These are phyloP conservation scores for Ranitomeya imitator DNA, from an alignment of 2,113 vertebrate species.

Conservation along the genomic window DNA sequence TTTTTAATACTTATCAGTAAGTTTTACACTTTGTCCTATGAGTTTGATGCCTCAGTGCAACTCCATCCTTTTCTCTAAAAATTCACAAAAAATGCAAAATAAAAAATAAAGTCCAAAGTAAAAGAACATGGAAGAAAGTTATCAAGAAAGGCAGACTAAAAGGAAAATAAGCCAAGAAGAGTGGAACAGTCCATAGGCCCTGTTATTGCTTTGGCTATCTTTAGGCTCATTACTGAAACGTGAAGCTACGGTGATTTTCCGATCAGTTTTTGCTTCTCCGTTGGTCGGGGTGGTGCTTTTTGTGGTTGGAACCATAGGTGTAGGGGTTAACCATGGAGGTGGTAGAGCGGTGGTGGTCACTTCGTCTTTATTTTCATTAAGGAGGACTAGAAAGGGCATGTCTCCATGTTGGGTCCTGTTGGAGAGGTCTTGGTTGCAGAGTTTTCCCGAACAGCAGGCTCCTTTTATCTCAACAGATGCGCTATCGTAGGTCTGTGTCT, in stretches of 20 bases:
- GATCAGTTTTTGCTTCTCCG: not conserved
- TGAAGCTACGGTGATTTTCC: not conserved
- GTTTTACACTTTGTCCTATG: not conserved
- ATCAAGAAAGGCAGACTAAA: not conserved
- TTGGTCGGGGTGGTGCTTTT: not conserved
- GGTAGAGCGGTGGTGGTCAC: not conserved
- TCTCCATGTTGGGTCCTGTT: slow-evolving; percentile 19
- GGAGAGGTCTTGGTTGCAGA: slow-evolving; percentile 52
- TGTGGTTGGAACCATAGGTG: not conserved
- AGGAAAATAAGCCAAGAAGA: not conserved
- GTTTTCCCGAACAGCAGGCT: slow-evolving; percentile 28
- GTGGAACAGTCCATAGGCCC: not conserved
- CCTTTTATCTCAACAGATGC: slow-evolving; percentile 13
- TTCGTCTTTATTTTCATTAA: not conserved
- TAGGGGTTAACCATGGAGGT: not conserved
- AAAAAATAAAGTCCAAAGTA: not conserved
- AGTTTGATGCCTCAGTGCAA: not conserved
- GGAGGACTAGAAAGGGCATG: not conserved
- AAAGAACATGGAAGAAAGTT: not conserved
- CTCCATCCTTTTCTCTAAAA: not conserved
- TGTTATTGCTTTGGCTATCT: not conserved
- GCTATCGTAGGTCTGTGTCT: not conserved
- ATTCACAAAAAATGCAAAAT: not conserved
- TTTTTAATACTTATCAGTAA: not conserved
- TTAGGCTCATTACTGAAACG: not conserved